Evolutionary conservation across 1,140 invertebrate species (phyloP).

Genomic region (Ostrea edulis): DNA sequence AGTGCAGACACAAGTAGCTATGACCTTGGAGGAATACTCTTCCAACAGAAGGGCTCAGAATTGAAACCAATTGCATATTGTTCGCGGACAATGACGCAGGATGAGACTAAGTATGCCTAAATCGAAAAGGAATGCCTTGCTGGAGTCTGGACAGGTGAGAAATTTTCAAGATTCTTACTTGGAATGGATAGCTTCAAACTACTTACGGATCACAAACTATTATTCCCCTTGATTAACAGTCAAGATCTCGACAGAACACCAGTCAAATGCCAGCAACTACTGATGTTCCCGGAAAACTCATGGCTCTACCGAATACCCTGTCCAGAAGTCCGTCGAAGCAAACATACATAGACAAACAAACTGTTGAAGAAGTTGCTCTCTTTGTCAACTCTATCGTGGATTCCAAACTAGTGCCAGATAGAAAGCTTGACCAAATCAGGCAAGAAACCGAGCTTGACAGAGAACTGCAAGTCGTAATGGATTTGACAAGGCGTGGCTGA

Average conservation of each 20-base stretch:
- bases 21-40: constrained; percentile 41
- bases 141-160: too few relatives aligned
- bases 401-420: background rate
- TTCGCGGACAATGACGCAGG: constrained; percentile 76
- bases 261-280: constrained; percentile 53
- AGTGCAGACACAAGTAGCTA: constrained; percentile 55
- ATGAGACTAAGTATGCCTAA: constrained; percentile 80
- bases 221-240: constrained; percentile 65
- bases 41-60: background rate
- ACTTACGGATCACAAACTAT: constrained; percentile 74
- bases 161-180: constrained; percentile 81
- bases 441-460: background rate
- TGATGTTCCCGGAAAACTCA: constrained; percentile 57
- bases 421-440: background rate
- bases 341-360: background rate
- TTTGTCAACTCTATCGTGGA: background rate
- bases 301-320: constrained; percentile 56
- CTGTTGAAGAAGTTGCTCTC: background rate
- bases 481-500: too few relatives aligned
- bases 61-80: constrained; percentile 75
- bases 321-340: constrained; percentile 44
- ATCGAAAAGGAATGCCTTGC: constrained; percentile 82
- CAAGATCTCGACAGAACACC: constrained; percentile 54
- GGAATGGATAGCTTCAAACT: constrained; percentile 71
- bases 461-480: background rate